Percentiles rank a stretch among this genome's conserved stretches.
Conservation (phyloP, 2,113 vertebrate genomes). For the Spea multiplicata region DNA sequence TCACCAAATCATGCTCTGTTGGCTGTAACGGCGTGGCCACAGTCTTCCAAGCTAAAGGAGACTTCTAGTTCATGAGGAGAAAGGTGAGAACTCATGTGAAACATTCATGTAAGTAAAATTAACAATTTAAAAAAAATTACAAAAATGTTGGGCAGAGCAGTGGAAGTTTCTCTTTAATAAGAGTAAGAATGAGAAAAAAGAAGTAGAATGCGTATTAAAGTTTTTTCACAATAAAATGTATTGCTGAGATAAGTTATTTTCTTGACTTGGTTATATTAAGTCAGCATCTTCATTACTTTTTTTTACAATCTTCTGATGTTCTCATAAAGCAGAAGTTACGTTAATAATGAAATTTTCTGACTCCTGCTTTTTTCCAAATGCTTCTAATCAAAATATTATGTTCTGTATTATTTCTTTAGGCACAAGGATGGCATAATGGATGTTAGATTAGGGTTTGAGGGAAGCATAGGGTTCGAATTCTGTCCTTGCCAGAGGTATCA, state of each 20-base stretch:
- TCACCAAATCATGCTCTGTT: too few relatives aligned
- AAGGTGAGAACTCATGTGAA: too few relatives aligned
- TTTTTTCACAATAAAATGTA: background rate
- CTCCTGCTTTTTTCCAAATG: slow-evolving; percentile 10
- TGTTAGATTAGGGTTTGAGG: slow-evolving; percentile 9
- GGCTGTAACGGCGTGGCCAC: too few relatives aligned
- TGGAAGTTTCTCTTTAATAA: too few relatives aligned
- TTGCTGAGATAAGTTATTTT: background rate
- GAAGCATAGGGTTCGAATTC: background rate
- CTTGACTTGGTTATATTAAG: background rate
- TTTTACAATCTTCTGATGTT: slow-evolving; percentile 3
- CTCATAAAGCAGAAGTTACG: background rate
- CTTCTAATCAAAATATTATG: slow-evolving; percentile 3
- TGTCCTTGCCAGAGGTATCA: slow-evolving; percentile 20
- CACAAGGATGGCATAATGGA: background rate
- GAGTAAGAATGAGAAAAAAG: too few relatives aligned
- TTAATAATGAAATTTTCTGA: slow-evolving; percentile 13
- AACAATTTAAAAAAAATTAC: too few relatives aligned
- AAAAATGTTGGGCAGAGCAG: too few relatives aligned
- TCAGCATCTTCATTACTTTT: background rate
- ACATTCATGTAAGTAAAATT: too few relatives aligned
- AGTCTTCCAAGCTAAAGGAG: too few relatives aligned
- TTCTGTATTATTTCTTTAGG: slow-evolving; percentile 13
- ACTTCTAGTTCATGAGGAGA: too few relatives aligned
- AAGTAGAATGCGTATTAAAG: background rate